phyloP scores from a whole-genome alignment of 1,140 invertebrate genomes.

The Caerostris darwini region DNA sequence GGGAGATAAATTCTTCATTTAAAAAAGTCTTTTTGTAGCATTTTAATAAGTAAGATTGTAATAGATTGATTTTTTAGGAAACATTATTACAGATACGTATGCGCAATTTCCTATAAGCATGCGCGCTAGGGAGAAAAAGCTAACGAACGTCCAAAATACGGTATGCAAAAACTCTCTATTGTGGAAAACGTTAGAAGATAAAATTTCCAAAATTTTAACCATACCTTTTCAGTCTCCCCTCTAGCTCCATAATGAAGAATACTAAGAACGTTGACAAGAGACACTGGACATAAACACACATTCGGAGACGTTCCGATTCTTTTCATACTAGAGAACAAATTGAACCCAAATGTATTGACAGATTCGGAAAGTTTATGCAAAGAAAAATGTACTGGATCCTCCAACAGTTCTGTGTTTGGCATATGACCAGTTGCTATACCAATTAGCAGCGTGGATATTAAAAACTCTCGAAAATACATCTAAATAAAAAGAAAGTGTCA shows the following conservation, averaged over 20 bases:
- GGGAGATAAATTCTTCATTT: no score
- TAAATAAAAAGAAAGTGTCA: not conserved
- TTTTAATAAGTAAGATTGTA: no score
- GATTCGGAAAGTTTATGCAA: not conserved
- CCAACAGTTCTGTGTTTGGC: not conserved
- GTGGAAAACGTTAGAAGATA: not conserved
- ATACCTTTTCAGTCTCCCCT: slow-evolving; percentile 17
- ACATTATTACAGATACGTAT: no score
- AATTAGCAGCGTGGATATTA: not conserved
- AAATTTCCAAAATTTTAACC: no score
- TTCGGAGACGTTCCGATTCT: not conserved
- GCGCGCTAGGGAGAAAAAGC: no score
- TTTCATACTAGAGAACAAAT: not conserved
- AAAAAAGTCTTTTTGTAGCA: no score
- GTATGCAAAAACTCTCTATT: no score
- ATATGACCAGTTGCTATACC: no score
- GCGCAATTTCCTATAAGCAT: no score
- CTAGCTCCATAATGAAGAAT: not conserved
- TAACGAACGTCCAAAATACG: no score
- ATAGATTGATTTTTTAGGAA: no score
- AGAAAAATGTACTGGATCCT: not conserved
- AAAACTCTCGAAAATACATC: not conserved
- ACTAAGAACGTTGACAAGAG: not conserved
- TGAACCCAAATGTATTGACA: not conserved
- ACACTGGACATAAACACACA: not conserved